Evolutionary conservation across 2,888 invertebrate species (phyloP).

Genomic region (Sinelater perroti): DNA sequence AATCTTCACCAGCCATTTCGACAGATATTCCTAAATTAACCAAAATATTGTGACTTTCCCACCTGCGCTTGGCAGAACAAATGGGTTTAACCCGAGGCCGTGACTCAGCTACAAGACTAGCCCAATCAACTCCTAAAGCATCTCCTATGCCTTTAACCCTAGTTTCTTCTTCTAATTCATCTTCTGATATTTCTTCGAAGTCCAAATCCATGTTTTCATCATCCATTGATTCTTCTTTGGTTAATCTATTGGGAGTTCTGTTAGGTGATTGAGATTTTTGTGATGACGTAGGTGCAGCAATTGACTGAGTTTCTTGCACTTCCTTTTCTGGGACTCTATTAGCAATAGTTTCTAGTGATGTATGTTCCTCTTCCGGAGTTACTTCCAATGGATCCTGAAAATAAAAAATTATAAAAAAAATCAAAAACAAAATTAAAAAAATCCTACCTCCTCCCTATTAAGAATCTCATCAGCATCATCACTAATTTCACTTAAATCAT

Average conservation of each 20-base stretch:
- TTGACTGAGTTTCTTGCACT: constrained; percentile 46
- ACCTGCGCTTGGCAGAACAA: constrained; percentile 75
- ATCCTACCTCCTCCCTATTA: constrained; percentile 74
- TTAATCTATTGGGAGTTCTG: constrained; percentile 42
- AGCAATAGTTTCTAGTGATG: too few species aligned
- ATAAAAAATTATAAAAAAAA: not conserved
- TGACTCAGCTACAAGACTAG: constrained; percentile 85
- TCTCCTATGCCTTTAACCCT: constrained; percentile 81
- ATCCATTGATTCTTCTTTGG: constrained; percentile 66
- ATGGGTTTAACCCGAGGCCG: constrained; percentile 64
- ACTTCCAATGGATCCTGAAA: constrained; percentile 48
- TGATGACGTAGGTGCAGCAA: constrained; percentile 44
- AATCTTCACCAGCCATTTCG: constrained; percentile 76
- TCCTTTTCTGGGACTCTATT: constrained; percentile 40
- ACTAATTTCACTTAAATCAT: constrained; percentile 87
- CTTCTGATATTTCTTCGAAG: constrained; percentile 91
- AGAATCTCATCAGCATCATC: constrained; percentile 90
- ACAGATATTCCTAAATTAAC: constrained; percentile 83
- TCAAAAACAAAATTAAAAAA: not conserved
- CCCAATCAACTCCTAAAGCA: constrained; percentile 96
- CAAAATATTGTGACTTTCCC: constrained; percentile 82
- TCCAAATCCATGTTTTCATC: constrained; percentile 81
- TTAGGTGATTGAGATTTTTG: constrained; percentile 53
- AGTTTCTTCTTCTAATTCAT: constrained; percentile 85
- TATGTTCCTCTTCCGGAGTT: constrained; percentile 23